Evolutionary conservation across 2,888 invertebrate genomes (phyloP).

Genomic region (Altica lythri): DNA sequence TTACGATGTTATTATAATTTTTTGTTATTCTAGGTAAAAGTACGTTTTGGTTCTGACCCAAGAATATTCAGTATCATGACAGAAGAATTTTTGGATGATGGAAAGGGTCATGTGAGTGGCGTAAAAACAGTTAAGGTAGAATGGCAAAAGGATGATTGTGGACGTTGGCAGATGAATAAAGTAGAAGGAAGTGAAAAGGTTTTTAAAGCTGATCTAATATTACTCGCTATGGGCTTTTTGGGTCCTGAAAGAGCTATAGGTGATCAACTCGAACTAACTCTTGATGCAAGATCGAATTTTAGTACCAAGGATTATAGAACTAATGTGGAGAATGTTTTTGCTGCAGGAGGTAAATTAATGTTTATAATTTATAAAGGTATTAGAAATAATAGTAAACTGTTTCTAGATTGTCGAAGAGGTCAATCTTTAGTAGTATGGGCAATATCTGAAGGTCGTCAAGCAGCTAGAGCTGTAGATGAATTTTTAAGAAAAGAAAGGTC

Average conservation of each 20-base stretch:
- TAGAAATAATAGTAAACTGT: no score
- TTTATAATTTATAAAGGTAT: not conserved
- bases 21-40: constrained; percentile 65
- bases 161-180: constrained; percentile 94
- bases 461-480: constrained; percentile 90
- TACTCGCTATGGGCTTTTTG: constrained; percentile 98
- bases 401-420: constrained; percentile 93
- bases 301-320: constrained; percentile 87
- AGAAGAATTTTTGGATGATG: constrained; percentile 93
- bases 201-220: constrained; percentile 86
- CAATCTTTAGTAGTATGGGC: constrained; percentile 99
- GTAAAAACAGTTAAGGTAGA: constrained; percentile 89
- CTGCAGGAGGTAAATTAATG: constrained; percentile 82
- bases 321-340: constrained; percentile 89
- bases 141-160: constrained; percentile 90
- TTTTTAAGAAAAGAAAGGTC: constrained; percentile 78
- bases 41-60: constrained; percentile 92
- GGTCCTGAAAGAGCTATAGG: constrained; percentile 92
- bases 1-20: no score
- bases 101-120: constrained; percentile 85
- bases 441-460: constrained; percentile 97
- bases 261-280: constrained; percentile 74
- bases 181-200: constrained; percentile 76
- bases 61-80: constrained; percentile 91
- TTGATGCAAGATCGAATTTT: constrained; percentile 93